phyloP scores from a whole-genome alignment of 2,888 invertebrate species.

The Limnephilus auricula region DNA sequence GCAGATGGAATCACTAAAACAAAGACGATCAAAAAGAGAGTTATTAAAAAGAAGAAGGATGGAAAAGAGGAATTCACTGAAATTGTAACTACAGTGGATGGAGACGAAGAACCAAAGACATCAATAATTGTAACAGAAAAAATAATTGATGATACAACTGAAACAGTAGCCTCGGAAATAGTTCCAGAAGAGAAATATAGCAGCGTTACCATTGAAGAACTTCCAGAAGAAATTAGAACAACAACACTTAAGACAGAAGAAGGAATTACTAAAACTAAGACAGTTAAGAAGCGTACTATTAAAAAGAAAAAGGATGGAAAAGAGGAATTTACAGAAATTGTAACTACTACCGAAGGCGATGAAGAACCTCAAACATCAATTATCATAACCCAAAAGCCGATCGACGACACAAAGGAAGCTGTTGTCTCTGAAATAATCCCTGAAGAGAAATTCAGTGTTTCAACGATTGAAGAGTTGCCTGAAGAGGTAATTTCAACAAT shows the following conservation, averaged over 20 bases:
- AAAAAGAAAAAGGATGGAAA: slow-evolving; percentile 71
- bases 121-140: slow-evolving; percentile 57
- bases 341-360: slow-evolving; percentile 72
- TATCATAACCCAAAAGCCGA: background rate
- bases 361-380: slow-evolving; percentile 55
- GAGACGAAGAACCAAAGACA: slow-evolving; percentile 68
- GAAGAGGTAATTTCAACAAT: too few species aligned
- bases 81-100: slow-evolving; percentile 73
- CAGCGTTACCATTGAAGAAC: slow-evolving; percentile 57
- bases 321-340: slow-evolving; percentile 74
- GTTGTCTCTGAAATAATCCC: too few species aligned
- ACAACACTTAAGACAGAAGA: slow-evolving; percentile 66
- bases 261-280: slow-evolving; percentile 63
- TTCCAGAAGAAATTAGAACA: slow-evolving; percentile 63
- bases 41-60: slow-evolving; percentile 70
- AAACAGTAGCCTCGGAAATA: slow-evolving; percentile 67
- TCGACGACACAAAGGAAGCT: background rate
- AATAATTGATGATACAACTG: slow-evolving; percentile 67
- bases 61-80: slow-evolving; percentile 73
- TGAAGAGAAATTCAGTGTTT: slow-evolving; percentile 66
- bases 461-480: slow-evolving; percentile 64
- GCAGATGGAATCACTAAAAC: slow-evolving; percentile 65
- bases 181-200: slow-evolving; percentile 49
- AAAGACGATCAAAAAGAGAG: slow-evolving; percentile 59
- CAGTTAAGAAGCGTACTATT: slow-evolving; percentile 58